Base-by-base conservation (phyloP, 2,797 vertebrate genomes). In the Ceyx erithaca region DNA sequence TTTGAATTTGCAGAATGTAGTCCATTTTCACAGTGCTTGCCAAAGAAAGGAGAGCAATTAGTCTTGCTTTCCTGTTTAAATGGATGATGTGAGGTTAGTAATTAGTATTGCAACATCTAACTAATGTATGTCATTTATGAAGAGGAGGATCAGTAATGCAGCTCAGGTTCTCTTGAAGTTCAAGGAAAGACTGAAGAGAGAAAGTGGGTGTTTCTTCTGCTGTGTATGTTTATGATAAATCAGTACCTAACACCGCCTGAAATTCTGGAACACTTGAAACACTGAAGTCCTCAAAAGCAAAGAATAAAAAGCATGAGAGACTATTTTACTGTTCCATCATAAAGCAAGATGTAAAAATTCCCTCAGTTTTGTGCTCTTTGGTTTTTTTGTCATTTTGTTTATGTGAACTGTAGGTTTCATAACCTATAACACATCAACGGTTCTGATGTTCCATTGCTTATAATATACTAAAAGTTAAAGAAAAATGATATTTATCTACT, bases 391-490 rank as follows among this genome's bases (percentile, higher is more conserved):
- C 31, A 30, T 92, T 96, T 5, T 88, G 48, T 49, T 55, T 33
- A 69, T 94, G 70, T 45, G 46, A 94, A 57, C 26, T 91, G 18
- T 85, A 68, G 54, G 69, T 51, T 96, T 94, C 91, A 61, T 55
- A 90, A 19, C 21, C 49, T 93, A 37, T 93, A 95, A 87, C 73
- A 49, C 83, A 49, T 51, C 46, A 82, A 30, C 4, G 12, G 28
- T 95, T 76, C 63, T 93, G 86, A 85, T 87, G 43, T 63, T 61
- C 46, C 71, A n/a, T 80, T 96, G 68, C 94, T 96, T 96, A 77
- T 51, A 95, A 89, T 91, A 55, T 73, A 91, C 31, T 86, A 79
- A 95, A 97, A 95, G 25, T 81, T 92, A 96, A 94, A 96, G 85
- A 81, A 93, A 95, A 94, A 77, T 66, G 80, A 20, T 88, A 80